Base-by-base conservation (phyloP, 2,113 vertebrate genomes). In the Chloroceryle aenea region DNA sequence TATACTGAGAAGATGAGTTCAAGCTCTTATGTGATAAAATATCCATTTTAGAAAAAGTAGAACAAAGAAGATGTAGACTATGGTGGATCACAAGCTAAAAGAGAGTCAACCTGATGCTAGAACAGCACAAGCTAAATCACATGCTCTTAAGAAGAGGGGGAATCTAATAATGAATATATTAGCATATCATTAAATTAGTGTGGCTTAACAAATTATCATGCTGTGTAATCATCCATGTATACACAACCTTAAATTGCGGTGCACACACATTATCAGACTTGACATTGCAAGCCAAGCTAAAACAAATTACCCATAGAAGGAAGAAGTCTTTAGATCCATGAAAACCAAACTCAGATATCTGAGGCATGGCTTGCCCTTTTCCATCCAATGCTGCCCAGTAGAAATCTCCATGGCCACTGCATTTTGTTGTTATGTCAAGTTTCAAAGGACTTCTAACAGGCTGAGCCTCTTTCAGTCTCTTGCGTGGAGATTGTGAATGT, bases 181-280 rank as follows among this genome's bases (percentile, higher is more conserved):
- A 93, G 47, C 76, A 89, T 92, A 84, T 67, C 68, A 92, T 93
- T 92, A 95, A 92, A 93, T 96, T 92, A 89, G 76, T n/a, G 50
- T 89, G 76, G 90, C 76, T 74, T 96, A 92, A 89, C 90, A 84
- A 90, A 93, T 95, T 86, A 86, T 50, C 1, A 0, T 59, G 42
- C 50, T 90, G 42, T 86, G 88, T 92, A 95, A 95, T 92, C 91
- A 93, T 59, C 83, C 90, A 40, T 78, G 76, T 92, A 74, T 71
- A 90, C 59, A 90, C 55, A 93, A 38, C 38, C 36, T 71, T 74
- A 86, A 88, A 90, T 71, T 71, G 73, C 6, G 2, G 59, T 2
- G 0, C 2, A 25, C 40, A 47, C 26, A 16, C 22, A 8, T 83
- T 93, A 93, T 43, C 55, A 55, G 63, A 69, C 72, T 74, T 86